Conservation (phyloP, 2,113 vertebrate genomes). For the Oncorhynchus mykiss region DNA sequence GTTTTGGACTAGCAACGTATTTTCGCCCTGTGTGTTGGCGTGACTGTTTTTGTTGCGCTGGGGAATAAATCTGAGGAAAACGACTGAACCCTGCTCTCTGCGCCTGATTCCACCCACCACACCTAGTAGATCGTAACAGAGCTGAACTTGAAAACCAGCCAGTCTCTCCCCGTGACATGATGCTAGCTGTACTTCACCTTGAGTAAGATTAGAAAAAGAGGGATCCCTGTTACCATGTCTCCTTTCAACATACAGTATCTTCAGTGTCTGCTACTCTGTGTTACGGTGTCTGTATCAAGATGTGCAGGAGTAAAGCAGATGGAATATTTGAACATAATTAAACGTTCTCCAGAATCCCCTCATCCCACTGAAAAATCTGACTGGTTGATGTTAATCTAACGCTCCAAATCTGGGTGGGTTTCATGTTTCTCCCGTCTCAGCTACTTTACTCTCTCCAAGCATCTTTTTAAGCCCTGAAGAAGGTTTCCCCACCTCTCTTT, state of each 20-base stretch:
- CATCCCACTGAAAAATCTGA: conserved; percentile 34
- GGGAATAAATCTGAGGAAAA: no score
- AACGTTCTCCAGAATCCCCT: conserved; percentile 36
- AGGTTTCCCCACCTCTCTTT: conserved; percentile 46
- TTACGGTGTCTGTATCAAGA: background rate
- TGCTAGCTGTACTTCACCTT: no score
- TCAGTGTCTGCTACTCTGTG: background rate
- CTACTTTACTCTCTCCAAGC: conserved; percentile 33
- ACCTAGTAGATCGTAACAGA: no score
- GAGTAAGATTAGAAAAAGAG: no score
- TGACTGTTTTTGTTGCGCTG: no score
- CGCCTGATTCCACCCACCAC: no score
- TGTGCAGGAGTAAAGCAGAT: conserved; percentile 33
- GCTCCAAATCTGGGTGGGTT: conserved; percentile 20
- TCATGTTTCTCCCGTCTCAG: conserved; percentile 37
- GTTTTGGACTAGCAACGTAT: no score
- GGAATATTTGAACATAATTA: conserved; percentile 28
- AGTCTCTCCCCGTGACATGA: no score
- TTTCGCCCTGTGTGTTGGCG: no score
- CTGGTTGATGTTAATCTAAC: conserved; percentile 41
- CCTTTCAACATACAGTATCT: background rate
- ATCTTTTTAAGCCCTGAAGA: conserved; percentile 29
- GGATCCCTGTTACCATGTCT: background rate
- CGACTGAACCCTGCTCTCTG: no score
- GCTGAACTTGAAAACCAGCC: no score